A percentile compares a stretch with the other conserved stretches of the same genome.
These are phyloP conservation scores for Odobenus rosmarus DNA, from an alignment of 2,113 vertebrate species.

Conservation along the genomic window DNA sequence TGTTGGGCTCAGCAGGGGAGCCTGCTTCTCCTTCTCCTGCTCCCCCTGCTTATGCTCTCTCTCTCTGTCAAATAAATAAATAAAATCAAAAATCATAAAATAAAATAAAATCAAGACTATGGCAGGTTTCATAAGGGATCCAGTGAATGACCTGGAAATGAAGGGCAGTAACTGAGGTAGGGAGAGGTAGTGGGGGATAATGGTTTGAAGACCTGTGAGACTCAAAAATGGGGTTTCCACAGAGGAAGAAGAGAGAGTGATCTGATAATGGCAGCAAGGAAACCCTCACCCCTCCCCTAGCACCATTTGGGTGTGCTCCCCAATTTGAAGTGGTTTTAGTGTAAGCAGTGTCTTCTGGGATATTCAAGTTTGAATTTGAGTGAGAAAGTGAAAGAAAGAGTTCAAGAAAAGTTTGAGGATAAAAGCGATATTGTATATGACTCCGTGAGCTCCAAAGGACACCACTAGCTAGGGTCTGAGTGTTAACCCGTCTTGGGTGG, in stretches of 20 bases:
- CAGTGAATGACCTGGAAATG: not conserved
- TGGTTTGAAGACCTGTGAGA: accelerated
- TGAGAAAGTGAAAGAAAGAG: not conserved
- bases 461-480: not conserved
- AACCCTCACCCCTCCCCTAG: too few species aligned
- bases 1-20: too few species aligned
- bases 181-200: too few species aligned
- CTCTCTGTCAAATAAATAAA: not conserved
- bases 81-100: not conserved
- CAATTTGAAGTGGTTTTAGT: accelerated
- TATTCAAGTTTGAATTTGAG: not conserved
- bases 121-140: too few species aligned
- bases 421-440: not conserved
- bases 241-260: not conserved
- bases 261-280: accelerated
- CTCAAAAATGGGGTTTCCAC: not conserved
- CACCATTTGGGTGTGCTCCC: accelerated
- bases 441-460: not conserved
- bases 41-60: not conserved
- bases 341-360: not conserved
- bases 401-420: not conserved
- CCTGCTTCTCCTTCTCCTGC: too few species aligned
- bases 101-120: not conserved
- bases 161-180: not conserved
- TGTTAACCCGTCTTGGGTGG: not conserved